Percentiles rank a stretch among this genome's conserved stretches.
Evolutionary conservation across 2,888 invertebrate species (phyloP).

Genomic region (Junonia oenone): DNA sequence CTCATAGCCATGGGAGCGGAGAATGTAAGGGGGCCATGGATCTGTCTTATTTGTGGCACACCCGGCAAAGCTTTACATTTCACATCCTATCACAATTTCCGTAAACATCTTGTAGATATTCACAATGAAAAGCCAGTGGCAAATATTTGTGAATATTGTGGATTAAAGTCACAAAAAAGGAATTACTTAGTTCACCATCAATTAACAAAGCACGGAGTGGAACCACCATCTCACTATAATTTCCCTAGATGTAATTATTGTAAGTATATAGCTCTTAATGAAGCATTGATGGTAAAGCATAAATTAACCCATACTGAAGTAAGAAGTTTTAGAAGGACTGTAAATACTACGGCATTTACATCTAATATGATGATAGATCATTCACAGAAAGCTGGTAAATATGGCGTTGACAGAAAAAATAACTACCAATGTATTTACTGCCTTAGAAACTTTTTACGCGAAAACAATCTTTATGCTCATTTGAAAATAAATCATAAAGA

Average conservation of each 20-base stretch:
- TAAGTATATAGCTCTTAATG: slow-evolving; percentile 86
- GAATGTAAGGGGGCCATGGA: slow-evolving; percentile 87
- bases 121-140: slow-evolving; percentile 88
- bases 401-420: slow-evolving; percentile 55
- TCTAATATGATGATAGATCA: slow-evolving; percentile 56
- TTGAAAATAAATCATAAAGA: slow-evolving; percentile 83
- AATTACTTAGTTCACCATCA: slow-evolving; percentile 88
- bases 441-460: slow-evolving; percentile 84
- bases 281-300: slow-evolving; percentile 85
- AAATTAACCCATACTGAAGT: slow-evolving; percentile 80
- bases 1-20: slow-evolving; percentile 81
- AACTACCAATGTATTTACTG: slow-evolving; percentile 86
- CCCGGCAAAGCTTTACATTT: slow-evolving; percentile 85
- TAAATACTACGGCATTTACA: slow-evolving; percentile 77
- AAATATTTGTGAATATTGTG: slow-evolving; percentile 91
- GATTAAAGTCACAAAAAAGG: slow-evolving; percentile 85
- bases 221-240: slow-evolving; percentile 83
- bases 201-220: slow-evolving; percentile 88
- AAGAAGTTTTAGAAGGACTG: slow-evolving; percentile 71
- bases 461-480: slow-evolving; percentile 85
- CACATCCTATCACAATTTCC: slow-evolving; percentile 87
- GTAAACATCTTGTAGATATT: slow-evolving; percentile 89
- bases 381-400: slow-evolving; percentile 73
- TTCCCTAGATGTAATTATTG: slow-evolving; percentile 91
- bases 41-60: slow-evolving; percentile 87